Conservation (phyloP, 2,888 invertebrate genomes). For the Sarcophaga rosellei region DNA sequence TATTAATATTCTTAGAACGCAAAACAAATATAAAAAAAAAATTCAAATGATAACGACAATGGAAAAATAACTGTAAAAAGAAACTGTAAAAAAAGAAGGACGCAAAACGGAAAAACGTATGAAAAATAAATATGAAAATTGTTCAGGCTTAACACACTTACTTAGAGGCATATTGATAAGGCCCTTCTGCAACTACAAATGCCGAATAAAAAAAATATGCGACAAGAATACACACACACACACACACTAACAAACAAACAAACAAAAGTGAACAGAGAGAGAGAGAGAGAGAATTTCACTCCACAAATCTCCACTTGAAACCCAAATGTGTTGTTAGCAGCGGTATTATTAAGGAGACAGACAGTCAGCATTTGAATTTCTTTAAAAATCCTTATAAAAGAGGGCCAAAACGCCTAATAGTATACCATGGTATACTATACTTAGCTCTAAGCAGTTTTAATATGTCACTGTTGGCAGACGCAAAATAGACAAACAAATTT, state of each 20-base stretch:
- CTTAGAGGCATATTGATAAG: neutral
- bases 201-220: neutral
- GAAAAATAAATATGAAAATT: neutral
- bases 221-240: neutral
- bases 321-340: constrained; percentile 15
- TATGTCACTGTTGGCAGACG: constrained; percentile 48
- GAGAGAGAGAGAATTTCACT: too few relatives aligned
- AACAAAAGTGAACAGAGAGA: too few relatives aligned
- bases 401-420: constrained; percentile 27
- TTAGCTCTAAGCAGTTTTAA: constrained; percentile 34
- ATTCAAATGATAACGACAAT: neutral
- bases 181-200: neutral
- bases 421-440: constrained; percentile 30
- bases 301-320: neutral
- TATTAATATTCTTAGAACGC: constrained; percentile 26
- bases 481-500: constrained; percentile 21
- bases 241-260: neutral
- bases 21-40: constrained; percentile 17
- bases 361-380: neutral
- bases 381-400: neutral
- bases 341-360: neutral
- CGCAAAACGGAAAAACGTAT: too few relatives aligned
- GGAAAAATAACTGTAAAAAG: neutral
- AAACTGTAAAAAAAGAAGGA: constrained; percentile 9
- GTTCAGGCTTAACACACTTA: neutral